A percentile compares a stretch with the other conserved stretches of the same genome.
Conservation (phyloP, 2,888 invertebrate genomes). For the Meghimatium bilineatum region DNA sequence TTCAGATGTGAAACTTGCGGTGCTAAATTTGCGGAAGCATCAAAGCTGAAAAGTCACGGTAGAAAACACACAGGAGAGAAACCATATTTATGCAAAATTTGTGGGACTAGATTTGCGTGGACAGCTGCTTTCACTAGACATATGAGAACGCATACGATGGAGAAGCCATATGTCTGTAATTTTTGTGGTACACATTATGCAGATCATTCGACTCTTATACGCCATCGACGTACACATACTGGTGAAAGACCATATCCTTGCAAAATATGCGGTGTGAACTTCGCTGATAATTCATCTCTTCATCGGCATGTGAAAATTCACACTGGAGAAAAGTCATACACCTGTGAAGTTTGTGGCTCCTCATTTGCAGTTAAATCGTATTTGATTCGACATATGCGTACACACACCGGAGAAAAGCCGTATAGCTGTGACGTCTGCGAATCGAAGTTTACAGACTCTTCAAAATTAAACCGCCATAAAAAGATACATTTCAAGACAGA, state of each 20-base stretch:
- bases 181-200: slow-evolving; percentile 41
- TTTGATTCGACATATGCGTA: slow-evolving; percentile 37
- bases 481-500: slow-evolving; percentile 40
- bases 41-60: slow-evolving; percentile 44
- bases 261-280: slow-evolving; percentile 37
- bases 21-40: slow-evolving; percentile 44
- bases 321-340: slow-evolving; percentile 50
- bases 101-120: slow-evolving; percentile 43
- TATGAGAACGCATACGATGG: slow-evolving; percentile 46
- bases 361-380: slow-evolving; percentile 46
- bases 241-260: slow-evolving; percentile 49
- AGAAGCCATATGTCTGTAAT: slow-evolving; percentile 45
- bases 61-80: slow-evolving; percentile 49
- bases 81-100: slow-evolving; percentile 46
- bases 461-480: slow-evolving; percentile 49
- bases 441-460: slow-evolving; percentile 47
- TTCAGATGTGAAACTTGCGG: slow-evolving; percentile 47
- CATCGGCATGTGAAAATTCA: slow-evolving; percentile 48
- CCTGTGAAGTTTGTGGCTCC: slow-evolving; percentile 48
- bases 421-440: slow-evolving; percentile 47
- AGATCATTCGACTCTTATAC: slow-evolving; percentile 43
- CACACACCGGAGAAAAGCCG: slow-evolving; percentile 50
- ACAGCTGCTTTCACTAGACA: slow-evolving; percentile 44
- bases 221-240: slow-evolving; percentile 51
- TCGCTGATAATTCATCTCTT: slow-evolving; percentile 48